Percentiles rank a stretch among this genome's conserved stretches.
Evolutionary conservation across 2,113 vertebrate species (phyloP).

Genomic region (Alectura lathami): DNA sequence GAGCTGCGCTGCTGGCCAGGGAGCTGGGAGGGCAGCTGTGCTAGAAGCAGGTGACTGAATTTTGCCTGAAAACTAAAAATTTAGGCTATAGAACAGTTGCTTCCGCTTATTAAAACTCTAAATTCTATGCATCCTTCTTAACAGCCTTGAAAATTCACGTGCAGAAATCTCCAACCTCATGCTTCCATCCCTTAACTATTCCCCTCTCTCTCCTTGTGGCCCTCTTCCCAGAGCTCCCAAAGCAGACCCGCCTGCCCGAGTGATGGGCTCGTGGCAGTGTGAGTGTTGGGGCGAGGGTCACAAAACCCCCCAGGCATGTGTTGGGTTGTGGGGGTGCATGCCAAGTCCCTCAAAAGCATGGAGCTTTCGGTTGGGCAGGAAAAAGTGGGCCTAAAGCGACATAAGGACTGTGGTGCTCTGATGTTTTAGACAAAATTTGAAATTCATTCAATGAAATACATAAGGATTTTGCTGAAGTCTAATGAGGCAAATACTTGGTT

Average conservation of each 20-base stretch:
- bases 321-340: slow-evolving; percentile 2
- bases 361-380: background rate
- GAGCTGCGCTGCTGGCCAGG: background rate
- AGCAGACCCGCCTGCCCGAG: background rate
- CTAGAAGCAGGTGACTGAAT: slow-evolving; percentile 38
- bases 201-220: background rate
- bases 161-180: background rate
- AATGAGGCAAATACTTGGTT: background rate
- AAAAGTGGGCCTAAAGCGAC: background rate
- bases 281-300: background rate
- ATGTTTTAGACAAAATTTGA: background rate
- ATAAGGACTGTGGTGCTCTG: background rate
- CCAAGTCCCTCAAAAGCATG: background rate
- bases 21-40: background rate
- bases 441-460: background rate
- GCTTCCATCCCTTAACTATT: background rate
- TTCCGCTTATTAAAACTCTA: background rate
- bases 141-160: background rate
- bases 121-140: background rate
- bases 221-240: background rate
- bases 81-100: background rate
- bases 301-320: background rate
- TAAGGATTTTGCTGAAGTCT: background rate
- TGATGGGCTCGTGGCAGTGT: background rate
- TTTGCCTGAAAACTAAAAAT: background rate